A percentile compares a stretch with the other conserved stretches of the same genome.
Evolutionary conservation across 2,888 invertebrate species (phyloP).

Genomic region (Limulus polyphemus): DNA sequence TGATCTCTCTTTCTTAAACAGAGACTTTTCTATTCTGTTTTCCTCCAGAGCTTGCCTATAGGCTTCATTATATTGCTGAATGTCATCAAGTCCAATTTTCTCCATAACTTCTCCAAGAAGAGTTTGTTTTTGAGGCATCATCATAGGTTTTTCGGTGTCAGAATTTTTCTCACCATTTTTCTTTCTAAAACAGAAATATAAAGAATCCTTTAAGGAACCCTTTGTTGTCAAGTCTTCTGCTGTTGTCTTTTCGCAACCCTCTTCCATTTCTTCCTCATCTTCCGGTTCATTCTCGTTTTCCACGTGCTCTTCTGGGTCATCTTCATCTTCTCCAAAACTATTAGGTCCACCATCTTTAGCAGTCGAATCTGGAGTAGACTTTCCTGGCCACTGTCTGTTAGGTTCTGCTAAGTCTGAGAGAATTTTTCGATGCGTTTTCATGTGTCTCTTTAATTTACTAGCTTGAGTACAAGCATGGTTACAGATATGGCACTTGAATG

Average conservation of each 20-base stretch:
- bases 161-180: too few relatives aligned
- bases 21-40: conserved; percentile 23
- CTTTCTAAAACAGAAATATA: too few relatives aligned
- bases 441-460: conserved; percentile 78
- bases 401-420: conserved; percentile 27
- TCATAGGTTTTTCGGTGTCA: too few relatives aligned
- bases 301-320: conserved; percentile 43
- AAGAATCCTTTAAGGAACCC: too few relatives aligned
- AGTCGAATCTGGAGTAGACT: conserved; percentile 24
- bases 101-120: conserved; percentile 92
- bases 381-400: too few relatives aligned
- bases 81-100: conserved; percentile 83
- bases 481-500: conserved; percentile 80
- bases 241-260: conserved; percentile 32
- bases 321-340: conserved; percentile 43
- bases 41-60: conserved; percentile 90
- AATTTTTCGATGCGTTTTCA: conserved; percentile 58
- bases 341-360: conserved; percentile 5
- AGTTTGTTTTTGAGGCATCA: conserved; percentile 18
- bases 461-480: conserved; percentile 79
- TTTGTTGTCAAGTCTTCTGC: conserved; percentile 51
- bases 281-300: conserved; percentile 48
- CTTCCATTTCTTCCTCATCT: conserved; percentile 37
- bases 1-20: conserved; percentile 23
- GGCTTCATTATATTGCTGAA: conserved; percentile 90